These are phyloP conservation scores for Xanthia icteritia DNA, from an alignment of 2,888 invertebrate species.

Conservation along the genomic window DNA sequence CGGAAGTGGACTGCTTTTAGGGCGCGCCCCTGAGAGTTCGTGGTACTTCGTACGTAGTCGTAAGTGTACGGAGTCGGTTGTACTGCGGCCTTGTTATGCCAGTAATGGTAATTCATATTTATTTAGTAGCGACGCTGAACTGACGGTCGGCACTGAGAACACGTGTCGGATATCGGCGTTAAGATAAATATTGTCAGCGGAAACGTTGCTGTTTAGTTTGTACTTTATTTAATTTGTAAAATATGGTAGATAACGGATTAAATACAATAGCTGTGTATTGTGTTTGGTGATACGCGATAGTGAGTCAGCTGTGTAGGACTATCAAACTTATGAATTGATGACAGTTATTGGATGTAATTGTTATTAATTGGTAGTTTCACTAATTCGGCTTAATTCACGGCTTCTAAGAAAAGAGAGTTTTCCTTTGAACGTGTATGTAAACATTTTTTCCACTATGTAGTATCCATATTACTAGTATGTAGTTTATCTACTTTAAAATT, in stretches of 20 bases:
- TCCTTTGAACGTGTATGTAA: background rate
- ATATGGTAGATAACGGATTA: conserved; percentile 34
- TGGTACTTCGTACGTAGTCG: conserved; percentile 59
- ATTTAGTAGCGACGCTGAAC: conserved; percentile 62
- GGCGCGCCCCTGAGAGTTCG: conserved; percentile 76
- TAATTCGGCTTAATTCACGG: conserved; percentile 1
- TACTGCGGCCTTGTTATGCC: conserved; percentile 69
- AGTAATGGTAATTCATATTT: conserved; percentile 74
- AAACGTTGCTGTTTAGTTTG: conserved; percentile 49
- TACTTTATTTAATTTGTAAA: conserved; percentile 41
- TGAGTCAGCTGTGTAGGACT: conserved; percentile 6
- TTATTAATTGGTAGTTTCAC: conserved; percentile 35
- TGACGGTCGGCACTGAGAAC: conserved; percentile 27
- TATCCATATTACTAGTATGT: too few species aligned
- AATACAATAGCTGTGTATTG: conserved; percentile 48
- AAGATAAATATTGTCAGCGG: conserved; percentile 62
- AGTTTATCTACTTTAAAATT: conserved; percentile 19
- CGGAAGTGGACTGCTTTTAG: conserved; percentile 88
- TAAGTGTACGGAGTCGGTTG: conserved; percentile 58
- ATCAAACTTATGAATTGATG: conserved; percentile 4
- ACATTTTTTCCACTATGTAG: background rate
- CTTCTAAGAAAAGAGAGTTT: conserved; percentile 1
- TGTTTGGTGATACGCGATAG: conserved; percentile 65
- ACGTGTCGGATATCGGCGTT: conserved; percentile 52
- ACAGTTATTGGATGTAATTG: conserved; percentile 3